A percentile compares a stretch with the other conserved stretches of the same genome.
Conservation (phyloP, 2,113 vertebrate species). For the Heterocephalus glaber region DNA sequence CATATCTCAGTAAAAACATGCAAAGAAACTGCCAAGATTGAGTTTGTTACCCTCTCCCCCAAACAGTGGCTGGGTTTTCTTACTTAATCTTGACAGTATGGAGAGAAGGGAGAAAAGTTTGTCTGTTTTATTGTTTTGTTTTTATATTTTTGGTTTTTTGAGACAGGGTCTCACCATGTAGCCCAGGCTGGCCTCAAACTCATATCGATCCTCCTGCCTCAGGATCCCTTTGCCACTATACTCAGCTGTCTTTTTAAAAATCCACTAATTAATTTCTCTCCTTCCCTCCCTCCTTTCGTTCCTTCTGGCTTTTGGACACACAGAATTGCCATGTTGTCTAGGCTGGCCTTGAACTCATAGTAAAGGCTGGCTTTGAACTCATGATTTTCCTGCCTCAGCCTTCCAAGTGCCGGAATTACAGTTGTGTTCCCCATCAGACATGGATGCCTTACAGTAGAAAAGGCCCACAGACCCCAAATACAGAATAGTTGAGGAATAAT, state of each 20-base stretch:
- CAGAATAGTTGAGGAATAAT: constrained; percentile 9
- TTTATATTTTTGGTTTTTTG: neutral
- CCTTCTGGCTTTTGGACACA: neutral
- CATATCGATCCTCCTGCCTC: neutral
- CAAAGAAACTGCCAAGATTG: neutral
- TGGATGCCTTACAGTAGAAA: neutral
- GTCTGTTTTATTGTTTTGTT: constrained; percentile 8
- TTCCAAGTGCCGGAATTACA: neutral
- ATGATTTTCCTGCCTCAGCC: neutral
- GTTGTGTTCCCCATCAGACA: neutral
- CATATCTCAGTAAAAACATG: constrained; percentile 27
- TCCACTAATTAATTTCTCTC: neutral
- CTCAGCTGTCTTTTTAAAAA: neutral
- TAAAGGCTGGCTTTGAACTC: neutral
- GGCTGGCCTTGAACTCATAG: neutral
- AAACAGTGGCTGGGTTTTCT: constrained; percentile 12
- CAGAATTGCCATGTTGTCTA: neutral
- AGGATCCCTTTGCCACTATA: neutral
- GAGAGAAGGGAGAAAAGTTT: constrained; percentile 33
- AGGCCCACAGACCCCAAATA: neutral
- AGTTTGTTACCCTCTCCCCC: neutral
- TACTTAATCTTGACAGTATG: constrained; percentile 24
- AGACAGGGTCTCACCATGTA: neutral
- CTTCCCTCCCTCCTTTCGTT: neutral
- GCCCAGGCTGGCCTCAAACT: neutral